A percentile compares a stretch with the other conserved stretches of the same genome.
Conservation (phyloP, 2,797 vertebrate genomes). For the Apogon hyalosoma region DNA sequence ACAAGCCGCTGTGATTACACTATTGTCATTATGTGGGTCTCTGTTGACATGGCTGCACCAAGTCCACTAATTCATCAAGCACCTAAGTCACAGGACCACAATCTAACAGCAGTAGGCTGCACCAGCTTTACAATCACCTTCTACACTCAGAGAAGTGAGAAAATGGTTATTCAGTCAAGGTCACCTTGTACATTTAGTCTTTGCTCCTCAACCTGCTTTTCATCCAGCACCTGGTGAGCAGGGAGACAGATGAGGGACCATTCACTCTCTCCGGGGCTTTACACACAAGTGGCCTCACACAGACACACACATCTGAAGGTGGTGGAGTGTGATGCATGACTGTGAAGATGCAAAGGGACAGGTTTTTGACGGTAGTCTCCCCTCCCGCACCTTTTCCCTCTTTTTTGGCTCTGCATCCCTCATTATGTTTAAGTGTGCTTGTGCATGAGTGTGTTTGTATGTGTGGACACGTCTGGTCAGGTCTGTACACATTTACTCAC, state of each 20-base stretch:
- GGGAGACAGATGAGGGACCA: conserved; percentile 68
- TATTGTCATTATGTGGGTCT: neutral
- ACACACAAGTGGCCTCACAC: conserved; percentile 52
- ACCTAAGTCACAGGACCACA: conserved; percentile 8
- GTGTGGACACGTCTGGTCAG: conserved; percentile 6
- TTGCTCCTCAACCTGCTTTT: conserved; percentile 73
- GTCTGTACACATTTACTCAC: conserved; percentile 39
- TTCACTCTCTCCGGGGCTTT: conserved; percentile 67
- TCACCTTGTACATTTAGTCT: conserved; percentile 75
- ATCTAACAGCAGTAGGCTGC: conserved; percentile 14
- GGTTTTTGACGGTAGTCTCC: conserved; percentile 77
- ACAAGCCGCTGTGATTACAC: conserved; percentile 50
- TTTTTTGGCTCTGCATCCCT: conserved; percentile 32
- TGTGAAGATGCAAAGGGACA: conserved; percentile 88
- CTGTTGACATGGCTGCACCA: conserved; percentile 8
- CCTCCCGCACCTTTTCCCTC: conserved; percentile 28
- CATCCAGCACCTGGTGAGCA: conserved; percentile 68
- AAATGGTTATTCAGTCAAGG: conserved; percentile 64
- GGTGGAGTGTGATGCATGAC: conserved; percentile 90
- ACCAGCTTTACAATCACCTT: conserved; percentile 31
- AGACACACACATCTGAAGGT: conserved; percentile 50
- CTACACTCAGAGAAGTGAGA: conserved; percentile 40
- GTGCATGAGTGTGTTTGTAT: conserved; percentile 13
- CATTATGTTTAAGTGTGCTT: conserved; percentile 16
- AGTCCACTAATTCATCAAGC: conserved; percentile 29